Evolutionary conservation across 2,113 vertebrate genomes (phyloP).

Genomic region (Rhineura floridana): DNA sequence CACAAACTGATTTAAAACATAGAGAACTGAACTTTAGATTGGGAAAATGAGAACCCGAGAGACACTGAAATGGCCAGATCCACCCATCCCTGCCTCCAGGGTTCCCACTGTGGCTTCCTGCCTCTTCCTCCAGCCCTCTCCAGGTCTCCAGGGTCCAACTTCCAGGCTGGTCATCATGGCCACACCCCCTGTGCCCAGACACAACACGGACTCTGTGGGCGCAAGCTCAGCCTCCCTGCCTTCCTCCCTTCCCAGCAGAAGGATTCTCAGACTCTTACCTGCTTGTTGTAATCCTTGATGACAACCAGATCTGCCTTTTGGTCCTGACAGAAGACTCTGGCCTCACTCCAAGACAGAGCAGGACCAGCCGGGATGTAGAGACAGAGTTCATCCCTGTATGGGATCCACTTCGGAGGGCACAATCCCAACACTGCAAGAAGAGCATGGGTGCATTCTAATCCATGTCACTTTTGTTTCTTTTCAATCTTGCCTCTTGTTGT

Average conservation of each 20-base stretch:
- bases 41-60: no score
- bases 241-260: background rate
- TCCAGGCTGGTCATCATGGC: no score
- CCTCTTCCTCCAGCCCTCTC: background rate
- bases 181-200: no score
- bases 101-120: no score
- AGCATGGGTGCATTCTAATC: background rate
- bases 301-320: slow-evolving; percentile 12
- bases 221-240: background rate
- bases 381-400: background rate
- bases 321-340: slow-evolving; percentile 26
- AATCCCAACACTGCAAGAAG: background rate
- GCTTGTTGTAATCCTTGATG: slow-evolving; percentile 30
- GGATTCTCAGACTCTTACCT: background rate
- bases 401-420: slow-evolving; percentile 20
- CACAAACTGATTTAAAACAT: no score
- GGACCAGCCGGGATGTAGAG: background rate
- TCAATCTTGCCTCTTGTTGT: background rate
- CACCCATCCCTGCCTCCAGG: no score
- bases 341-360: slow-evolving; percentile 13
- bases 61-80: no score
- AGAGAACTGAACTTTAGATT: no score
- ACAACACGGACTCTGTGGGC: no score
- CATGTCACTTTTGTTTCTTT: background rate
- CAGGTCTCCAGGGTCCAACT: no score